Base-by-base conservation (phyloP, 2,888 invertebrate species). In the Sipha maydis region DNA sequence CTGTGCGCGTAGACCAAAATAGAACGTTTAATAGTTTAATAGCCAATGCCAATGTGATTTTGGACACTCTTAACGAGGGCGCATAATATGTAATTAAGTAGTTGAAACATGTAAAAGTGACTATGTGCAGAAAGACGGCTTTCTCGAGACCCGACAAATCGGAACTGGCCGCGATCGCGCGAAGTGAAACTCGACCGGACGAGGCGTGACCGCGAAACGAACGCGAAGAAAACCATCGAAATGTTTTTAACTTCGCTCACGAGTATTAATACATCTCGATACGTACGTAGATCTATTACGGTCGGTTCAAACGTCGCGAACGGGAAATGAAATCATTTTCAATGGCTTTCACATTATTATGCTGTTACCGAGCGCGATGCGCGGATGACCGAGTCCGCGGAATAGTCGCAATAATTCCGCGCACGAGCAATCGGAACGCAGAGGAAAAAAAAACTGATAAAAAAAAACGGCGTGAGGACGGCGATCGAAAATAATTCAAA, bases 191-290 rank as follows among this genome's bases (percentile, higher is more conserved):
- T 77, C 38, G 41, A 34, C 3, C 21, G 76, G 2, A 84, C 91
- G 96, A 96, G 90, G 94, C n/a, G n/a, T 96, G 90, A 95, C 95
- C 0, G 96, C 96, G 91, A 92, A 96, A 67, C 95, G 94, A 76
- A 93, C 48, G 82, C 48, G 83, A 73, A 73, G 34, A 34, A 73
- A 83, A 83, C 8, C 21, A 31, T 34, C 48, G 17, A 83, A 83
- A 73, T 31, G 19, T 9, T 19, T 56, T 56, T 48, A 48, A n/a
- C 17, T 34, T 7, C 73, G 3, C 5, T 73, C 2, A 3, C 3
- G 34, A 31, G 31, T 73, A 69, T n/a, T n/a, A 28, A 28, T n/a
- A 69, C 73, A 73, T 73, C 38, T 73, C 69, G 69, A 31, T 69
- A n/a, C n/a, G n/a, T n/a, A n/a, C n/a, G n/a, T n/a, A n/a, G 14